phyloP scores from a whole-genome alignment of 2,888 invertebrate species.

The Lochmaea crataegi region DNA sequence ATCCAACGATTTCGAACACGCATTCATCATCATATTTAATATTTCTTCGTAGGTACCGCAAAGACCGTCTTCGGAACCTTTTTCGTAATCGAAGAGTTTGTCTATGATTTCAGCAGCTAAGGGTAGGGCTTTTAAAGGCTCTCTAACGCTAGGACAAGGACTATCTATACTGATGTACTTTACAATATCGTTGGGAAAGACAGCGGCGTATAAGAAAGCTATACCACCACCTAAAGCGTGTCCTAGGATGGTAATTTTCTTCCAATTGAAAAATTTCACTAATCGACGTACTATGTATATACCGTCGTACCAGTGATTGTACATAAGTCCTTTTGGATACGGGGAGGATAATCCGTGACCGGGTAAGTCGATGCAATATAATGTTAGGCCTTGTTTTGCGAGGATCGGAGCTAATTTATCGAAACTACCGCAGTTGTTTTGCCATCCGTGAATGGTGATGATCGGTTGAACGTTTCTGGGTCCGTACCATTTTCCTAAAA shows the following conservation, averaged over 20 bases:
- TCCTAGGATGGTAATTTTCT: constrained; percentile 79
- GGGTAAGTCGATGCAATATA: constrained; percentile 83
- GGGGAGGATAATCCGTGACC: constrained; percentile 84
- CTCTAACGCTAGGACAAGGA: constrained; percentile 78
- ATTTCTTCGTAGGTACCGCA: constrained; percentile 81
- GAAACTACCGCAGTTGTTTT: constrained; percentile 85
- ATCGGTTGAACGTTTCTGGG: constrained; percentile 77
- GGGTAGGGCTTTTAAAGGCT: constrained; percentile 68
- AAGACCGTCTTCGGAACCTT: constrained; percentile 73
- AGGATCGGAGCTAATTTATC: constrained; percentile 81
- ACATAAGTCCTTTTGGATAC: constrained; percentile 79
- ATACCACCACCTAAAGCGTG: constrained; percentile 84
- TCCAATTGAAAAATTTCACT: constrained; percentile 80
- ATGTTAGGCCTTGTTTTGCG: constrained; percentile 70
- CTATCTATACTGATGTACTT: constrained; percentile 83
- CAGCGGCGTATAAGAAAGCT: constrained; percentile 83
- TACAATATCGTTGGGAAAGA: constrained; percentile 78
- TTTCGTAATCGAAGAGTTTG: constrained; percentile 79
- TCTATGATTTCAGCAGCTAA: constrained; percentile 73
- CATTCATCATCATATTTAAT: constrained; percentile 77
- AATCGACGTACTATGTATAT: constrained; percentile 78
- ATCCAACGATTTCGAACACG: constrained; percentile 78
- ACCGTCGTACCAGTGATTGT: constrained; percentile 86
- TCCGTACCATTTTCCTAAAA: constrained; percentile 79
- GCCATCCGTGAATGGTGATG: constrained; percentile 89